Percentiles rank a stretch among this genome's conserved stretches.
These are phyloP conservation scores for Ceramica pisi DNA, from an alignment of 2,888 invertebrate genomes.

Conservation along the genomic window DNA sequence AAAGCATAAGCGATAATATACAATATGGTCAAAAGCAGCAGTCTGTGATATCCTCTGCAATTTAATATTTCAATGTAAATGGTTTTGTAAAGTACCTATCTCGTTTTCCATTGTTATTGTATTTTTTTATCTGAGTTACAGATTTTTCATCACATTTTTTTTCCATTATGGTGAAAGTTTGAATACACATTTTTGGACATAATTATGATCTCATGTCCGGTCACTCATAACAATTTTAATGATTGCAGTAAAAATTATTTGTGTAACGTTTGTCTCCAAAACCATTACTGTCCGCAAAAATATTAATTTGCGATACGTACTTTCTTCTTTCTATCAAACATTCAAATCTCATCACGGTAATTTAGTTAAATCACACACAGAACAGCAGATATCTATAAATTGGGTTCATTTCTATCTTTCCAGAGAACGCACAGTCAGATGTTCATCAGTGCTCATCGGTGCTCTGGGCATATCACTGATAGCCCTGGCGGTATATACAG, in stretches of 20 bases:
- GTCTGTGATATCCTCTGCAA: no score
- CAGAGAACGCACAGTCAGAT: conserved; percentile 87
- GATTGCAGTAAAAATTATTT: not conserved
- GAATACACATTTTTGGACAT: not conserved
- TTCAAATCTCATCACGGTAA: not conserved
- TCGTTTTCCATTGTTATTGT: conserved; percentile 1
- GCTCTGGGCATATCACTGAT: conserved; percentile 88
- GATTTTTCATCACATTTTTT: not conserved
- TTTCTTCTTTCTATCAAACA: not conserved
- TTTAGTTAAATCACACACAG: not conserved
- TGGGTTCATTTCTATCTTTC: conserved; percentile 56
- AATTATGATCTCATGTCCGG: not conserved
- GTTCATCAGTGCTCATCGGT: conserved; percentile 88
- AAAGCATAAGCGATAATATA: no score
- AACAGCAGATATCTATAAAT: not conserved
- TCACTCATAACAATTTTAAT: not conserved
- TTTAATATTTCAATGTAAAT: not conserved
- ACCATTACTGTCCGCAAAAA: not conserved
- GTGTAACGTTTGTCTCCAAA: not conserved
- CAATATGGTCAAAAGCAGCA: no score
- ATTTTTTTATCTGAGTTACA: not conserved
- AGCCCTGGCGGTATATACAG: conserved; percentile 87
- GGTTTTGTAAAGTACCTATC: not conserved
- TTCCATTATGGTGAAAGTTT: not conserved
- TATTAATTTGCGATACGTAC: not conserved